These are phyloP conservation scores for Montipora capitata DNA, from an alignment of 92 coral and sea anemone genomes.

Conservation along the genomic window DNA sequence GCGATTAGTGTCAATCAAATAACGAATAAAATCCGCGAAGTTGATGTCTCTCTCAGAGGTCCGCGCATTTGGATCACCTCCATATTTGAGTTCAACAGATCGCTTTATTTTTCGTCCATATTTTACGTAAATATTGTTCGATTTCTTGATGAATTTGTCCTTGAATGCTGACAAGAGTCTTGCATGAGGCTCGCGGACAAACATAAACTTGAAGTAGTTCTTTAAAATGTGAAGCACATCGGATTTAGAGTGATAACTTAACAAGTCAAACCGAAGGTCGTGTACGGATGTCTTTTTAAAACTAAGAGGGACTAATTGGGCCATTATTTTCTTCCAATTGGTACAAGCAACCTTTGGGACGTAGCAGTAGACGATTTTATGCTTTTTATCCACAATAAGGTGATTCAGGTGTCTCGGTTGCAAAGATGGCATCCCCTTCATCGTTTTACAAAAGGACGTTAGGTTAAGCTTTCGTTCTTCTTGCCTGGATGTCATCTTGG, in stretches of 20 bases:
- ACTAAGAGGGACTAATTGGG: conserved; percentile 6
- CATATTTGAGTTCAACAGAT: conserved; percentile 16
- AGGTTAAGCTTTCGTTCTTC: conserved; percentile 26
- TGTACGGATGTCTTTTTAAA: conserved; percentile 18
- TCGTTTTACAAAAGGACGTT: conserved; percentile 13
- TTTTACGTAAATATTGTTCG: conserved; percentile 2
- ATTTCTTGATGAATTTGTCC: conserved; percentile 27
- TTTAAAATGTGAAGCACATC: conserved; percentile 13
- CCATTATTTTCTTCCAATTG: conserved; percentile 41
- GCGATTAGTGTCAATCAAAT: not conserved
- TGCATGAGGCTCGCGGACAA: conserved; percentile 60
- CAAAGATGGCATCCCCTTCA: not conserved
- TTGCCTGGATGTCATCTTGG: conserved; percentile 23
- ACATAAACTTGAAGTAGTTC: conserved; percentile 52
- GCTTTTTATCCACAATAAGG: conserved; percentile 56
- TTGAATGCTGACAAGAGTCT: conserved; percentile 57
- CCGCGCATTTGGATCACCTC: not conserved
- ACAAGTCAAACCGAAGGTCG: conserved; percentile 6
- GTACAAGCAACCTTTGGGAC: conserved; percentile 62
- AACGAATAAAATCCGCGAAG: conserved; percentile 9
- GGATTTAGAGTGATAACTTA: conserved; percentile 19
- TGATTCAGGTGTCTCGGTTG: conserved; percentile 20
- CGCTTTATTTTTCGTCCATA: conserved; percentile 5
- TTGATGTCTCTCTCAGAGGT: not conserved
- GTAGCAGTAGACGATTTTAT: conserved; percentile 47